A percentile compares a stretch with the other conserved stretches of the same genome.
phyloP scores from a whole-genome alignment of 2,888 invertebrate species.

The Hydroisotoma schaefferi region DNA sequence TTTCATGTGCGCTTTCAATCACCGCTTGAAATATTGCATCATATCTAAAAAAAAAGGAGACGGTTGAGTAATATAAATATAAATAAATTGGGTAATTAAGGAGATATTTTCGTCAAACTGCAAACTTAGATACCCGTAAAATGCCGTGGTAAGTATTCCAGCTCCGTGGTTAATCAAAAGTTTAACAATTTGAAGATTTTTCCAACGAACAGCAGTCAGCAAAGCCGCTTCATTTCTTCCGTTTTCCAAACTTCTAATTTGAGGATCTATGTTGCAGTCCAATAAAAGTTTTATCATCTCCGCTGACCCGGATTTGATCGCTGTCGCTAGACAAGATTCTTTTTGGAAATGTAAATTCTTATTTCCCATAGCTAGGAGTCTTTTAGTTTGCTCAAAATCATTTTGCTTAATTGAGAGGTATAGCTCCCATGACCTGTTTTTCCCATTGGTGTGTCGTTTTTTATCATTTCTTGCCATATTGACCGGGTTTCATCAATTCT shows the following conservation, averaged over 20 bases:
- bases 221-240: constrained; percentile 44
- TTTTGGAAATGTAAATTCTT: constrained; percentile 39
- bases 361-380: too few relatives aligned
- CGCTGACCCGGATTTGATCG: constrained; percentile 28
- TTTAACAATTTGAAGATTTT: constrained; percentile 32
- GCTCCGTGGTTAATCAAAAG: constrained; percentile 39
- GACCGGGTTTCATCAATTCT: too few relatives aligned
- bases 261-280: constrained; percentile 37
- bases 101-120: constrained; percentile 8
- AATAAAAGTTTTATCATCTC: constrained; percentile 37
- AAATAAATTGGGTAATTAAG: background rate
- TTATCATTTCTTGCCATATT: too few relatives aligned
- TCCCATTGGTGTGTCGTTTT: too few relatives aligned
- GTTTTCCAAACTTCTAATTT: constrained; percentile 43
- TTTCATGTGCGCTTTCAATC: constrained; percentile 39
- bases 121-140: constrained; percentile 41
- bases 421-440: too few relatives aligned
- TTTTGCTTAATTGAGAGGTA: too few relatives aligned
- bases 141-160: constrained; percentile 28
- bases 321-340: constrained; percentile 37
- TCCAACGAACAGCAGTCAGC: constrained; percentile 42
- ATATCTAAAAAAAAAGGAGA: constrained; percentile 28
- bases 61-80: constrained; percentile 2
- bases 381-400: too few relatives aligned
- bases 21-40: constrained; percentile 47